Base-by-base conservation (phyloP, 1,140 invertebrate species). In the Holcopasites calliopsidis region DNA sequence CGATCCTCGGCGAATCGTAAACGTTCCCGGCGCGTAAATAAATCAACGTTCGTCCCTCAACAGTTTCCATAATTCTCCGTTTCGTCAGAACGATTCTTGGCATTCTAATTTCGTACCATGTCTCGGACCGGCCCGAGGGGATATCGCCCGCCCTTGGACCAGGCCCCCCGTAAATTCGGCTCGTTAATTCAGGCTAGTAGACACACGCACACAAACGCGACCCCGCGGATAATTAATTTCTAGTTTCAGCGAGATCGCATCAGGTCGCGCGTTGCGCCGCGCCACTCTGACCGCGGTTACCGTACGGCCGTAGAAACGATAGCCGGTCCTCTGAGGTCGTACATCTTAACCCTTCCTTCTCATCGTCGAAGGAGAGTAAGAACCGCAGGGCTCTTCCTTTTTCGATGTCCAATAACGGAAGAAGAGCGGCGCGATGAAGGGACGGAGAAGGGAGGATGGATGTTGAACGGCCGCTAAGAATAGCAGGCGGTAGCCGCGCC, bases 401-500 rank as follows among this genome's bases (percentile, higher is more conserved):
- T 71, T 79, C 28, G 54, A 47, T 58, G 42, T 65, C 55, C 57
- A 61, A 71, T 65, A 55, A 74, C 42, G 57, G 52, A 44, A 26
- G 10, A 58, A 28, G 71, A 70, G 72, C n/a, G 54, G 65, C 23
- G 44, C 52, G 50, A 50, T 5, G 44, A 50, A 52, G 54, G 11
- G n/a, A 42, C 38, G 26, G 16, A 44, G 40, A 62, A 64, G 40
- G 13, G 31, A 47, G 55, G 33, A 58, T 68, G 66, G 70, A 54
- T 73, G 76, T n/a, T 47, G n/a, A 61, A 57, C 76, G 60, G 57
- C 54, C 64, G 80, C 81, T 83, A 74, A 79, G 82, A 84, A 79
- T 80, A 80, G 82, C 81, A 75, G 74, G 74, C 79, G 68, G 81
- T 83, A 79, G 84, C 79, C 70, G 83, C 82, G 84, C 74, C n/a